phyloP scores from a whole-genome alignment of 2,888 invertebrate species.

The Carterocephalus palaemon region DNA sequence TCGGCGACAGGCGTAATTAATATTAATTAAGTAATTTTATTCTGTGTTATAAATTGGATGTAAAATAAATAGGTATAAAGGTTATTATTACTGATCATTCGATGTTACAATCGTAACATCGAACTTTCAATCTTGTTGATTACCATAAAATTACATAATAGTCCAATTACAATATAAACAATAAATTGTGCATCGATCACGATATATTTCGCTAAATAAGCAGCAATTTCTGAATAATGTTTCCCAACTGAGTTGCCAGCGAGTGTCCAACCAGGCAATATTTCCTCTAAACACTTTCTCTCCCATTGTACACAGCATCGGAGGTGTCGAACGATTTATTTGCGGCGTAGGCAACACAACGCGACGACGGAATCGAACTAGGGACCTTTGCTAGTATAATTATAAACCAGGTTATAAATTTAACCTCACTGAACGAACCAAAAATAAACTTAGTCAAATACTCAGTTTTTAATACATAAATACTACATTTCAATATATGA shows the following conservation, averaged over 20 bases:
- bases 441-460: no score
- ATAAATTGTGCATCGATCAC: conserved; percentile 19
- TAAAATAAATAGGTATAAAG: no score
- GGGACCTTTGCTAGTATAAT: conserved; percentile 26
- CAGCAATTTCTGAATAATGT: conserved; percentile 24
- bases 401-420: not conserved
- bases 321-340: conserved; percentile 72
- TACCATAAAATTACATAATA: not conserved
- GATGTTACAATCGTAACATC: no score
- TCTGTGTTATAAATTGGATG: no score
- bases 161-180: not conserved
- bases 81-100: no score
- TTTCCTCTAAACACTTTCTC: conserved; percentile 67
- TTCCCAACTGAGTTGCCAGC: conserved; percentile 19
- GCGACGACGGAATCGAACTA: conserved; percentile 65
- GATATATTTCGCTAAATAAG: conserved; percentile 25
- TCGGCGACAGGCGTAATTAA: no score
- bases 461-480: no score
- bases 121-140: no score
- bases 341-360: conserved; percentile 57
- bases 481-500: no score
- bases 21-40: no score
- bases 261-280: conserved; percentile 47
- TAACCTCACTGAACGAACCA: no score
- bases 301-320: conserved; percentile 60